Base-by-base conservation (phyloP, 1,140 invertebrate species). In the Calycopis cecrops region DNA sequence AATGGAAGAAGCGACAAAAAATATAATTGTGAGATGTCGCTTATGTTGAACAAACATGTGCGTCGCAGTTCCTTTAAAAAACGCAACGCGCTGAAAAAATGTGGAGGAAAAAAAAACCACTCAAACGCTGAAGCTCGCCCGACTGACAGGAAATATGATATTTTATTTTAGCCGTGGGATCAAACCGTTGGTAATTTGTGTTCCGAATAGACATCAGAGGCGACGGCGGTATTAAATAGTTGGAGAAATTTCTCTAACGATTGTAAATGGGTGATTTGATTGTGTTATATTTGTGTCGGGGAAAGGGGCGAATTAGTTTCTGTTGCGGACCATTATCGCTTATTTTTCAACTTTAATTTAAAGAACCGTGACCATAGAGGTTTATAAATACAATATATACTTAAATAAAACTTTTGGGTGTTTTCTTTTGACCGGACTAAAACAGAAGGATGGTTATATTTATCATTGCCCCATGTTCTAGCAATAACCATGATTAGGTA, bases 101-200 rank as follows among this genome's bases (percentile, higher is more conserved):
- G 52, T 54, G 53, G 21, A 28, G 21, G 57, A 64, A 74, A 82
- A 85, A 82, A 85, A 83, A 76, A 60, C 59, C 74, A 78, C 75
- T 82, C 72, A 48, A 83, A 79, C 66, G 55, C 73, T 77, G 75
- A 84, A 79, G 77, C 79, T 76, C 64, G 73, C 61, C 65, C 73
- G 69, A 51, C 73, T 78, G 75, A 85, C 83, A 85, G 83, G 83
- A 86, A 86, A 86, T 84, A 84, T 86, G 80, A 86, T 86, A 86
- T 83, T 86, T 86, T 85, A 84, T 86, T 83, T 86, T 80, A 74
- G 79, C 75, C 81, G 83, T 85, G 81, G 80, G 83, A 86, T 83
- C 83, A 86, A 85, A 80, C 76, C 71, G 66, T 74, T 78, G 83
- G 83, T 86, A 86, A 86, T 83, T 80, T 81, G 79, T 81, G 76